Conservation (phyloP, 2,113 vertebrate species). For the Pogona vitticeps region DNA sequence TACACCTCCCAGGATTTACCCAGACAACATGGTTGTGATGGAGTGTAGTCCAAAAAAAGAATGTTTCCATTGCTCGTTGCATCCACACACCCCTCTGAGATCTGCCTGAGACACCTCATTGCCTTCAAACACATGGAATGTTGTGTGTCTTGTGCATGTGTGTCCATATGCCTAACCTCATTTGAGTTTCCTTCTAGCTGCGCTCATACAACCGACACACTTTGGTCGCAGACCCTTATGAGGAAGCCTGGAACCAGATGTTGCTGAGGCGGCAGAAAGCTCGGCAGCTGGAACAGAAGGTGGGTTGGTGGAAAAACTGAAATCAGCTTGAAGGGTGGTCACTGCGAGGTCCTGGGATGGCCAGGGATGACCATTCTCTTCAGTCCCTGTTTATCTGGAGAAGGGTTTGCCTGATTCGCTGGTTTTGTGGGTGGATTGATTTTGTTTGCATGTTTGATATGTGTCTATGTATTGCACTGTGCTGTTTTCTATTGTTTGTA, state of each 20-base stretch:
- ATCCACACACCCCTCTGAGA: not conserved
- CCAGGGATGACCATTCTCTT: not conserved
- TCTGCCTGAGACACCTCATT: not conserved
- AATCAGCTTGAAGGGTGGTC: rapidly evolving
- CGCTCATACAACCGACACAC: conserved; percentile 97
- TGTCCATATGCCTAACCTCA: conserved; percentile 10
- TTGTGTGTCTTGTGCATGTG: rapidly evolving
- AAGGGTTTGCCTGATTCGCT: not conserved
- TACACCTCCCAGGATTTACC: too few relatives aligned
- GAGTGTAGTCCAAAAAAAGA: too few relatives aligned
- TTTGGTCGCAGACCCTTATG: conserved; percentile 89
- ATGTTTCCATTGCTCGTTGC: not conserved
- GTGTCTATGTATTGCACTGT: too few relatives aligned
- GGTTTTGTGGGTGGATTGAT: not conserved
- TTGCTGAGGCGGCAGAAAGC: conserved; percentile 87
- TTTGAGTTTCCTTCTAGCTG: conserved; percentile 74
- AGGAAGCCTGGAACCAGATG: conserved; percentile 90
- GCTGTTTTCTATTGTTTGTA: too few relatives aligned
- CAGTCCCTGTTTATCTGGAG: not conserved
- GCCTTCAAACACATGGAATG: not conserved
- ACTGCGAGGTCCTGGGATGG: rapidly evolving
- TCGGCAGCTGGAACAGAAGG: conserved; percentile 88
- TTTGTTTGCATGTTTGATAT: too few relatives aligned
- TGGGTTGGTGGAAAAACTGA: conserved; percentile 31
- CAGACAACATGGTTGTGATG: too few relatives aligned